Evolutionary conservation across 37 sponge, comb jelly and placozoan species (phyloP), one percentile per base, ranked within the genome.

Genomic region (Diacarnus erythraeanus): DNA sequence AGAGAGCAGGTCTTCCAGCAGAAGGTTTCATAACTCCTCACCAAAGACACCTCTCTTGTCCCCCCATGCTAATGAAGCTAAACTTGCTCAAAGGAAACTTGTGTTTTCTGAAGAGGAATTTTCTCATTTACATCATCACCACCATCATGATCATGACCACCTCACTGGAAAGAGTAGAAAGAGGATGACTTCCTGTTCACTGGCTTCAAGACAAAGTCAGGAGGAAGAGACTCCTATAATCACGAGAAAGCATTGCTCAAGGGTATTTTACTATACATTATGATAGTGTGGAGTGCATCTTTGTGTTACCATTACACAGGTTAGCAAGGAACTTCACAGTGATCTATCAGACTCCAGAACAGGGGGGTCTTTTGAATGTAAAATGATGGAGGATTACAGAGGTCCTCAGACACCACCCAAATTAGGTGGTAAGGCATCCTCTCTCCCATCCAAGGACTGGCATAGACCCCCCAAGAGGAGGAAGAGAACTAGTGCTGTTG

Each of bases 401-500:
- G 27, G 61, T 17, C 22, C 5, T 60, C 4, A 60, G 27, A 6
- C 27, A 25, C 61, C 27, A n/a, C 22, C 33, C 2, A 30, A 35
- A 12, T 2, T 65, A 30, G 27, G 66, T 65, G 66, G 66, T 4
- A 4, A 59, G 23, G 18, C 4, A 31, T 65, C 68, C 3, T 20
- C 59, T 3, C 31, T 35, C 42, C 65, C 35, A 15, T 3, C 20
- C 15, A 42, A 33, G 64, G 79, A 54, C 18, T 67, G 68, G 57
- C 51, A 66, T 42, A 68, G 21, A 54, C 31, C 79, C 6, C 3
- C 79, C 36, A 79, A 79, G 57, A 66, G 79, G 68, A 29, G 4
- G n/a, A 40, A 57, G 54, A 66, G 69, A 27, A 67, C 38, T 30
- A 79, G 79, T 36, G 2, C 8, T 43, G 3, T 47, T 10, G 64